These are phyloP conservation scores for Ganaspis sp. DNA, from an alignment of 1,140 invertebrate species.

Conservation along the genomic window DNA sequence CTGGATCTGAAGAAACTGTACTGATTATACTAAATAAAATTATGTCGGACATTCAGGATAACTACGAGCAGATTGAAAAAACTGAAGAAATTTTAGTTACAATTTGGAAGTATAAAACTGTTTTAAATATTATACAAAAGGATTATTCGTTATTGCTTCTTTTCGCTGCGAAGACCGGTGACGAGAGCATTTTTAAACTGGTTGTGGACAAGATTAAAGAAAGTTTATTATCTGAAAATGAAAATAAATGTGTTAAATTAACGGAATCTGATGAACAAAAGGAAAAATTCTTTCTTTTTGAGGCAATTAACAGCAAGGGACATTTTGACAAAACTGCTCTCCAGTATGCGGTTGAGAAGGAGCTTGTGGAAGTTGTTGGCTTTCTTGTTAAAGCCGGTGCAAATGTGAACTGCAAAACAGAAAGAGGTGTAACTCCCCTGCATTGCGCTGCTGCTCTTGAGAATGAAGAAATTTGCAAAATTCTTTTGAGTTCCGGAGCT, in stretches of 20 bases:
- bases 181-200: background rate
- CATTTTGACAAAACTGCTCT: background rate
- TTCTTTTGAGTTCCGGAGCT: background rate
- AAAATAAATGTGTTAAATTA: no score
- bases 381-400: background rate
- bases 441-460: background rate
- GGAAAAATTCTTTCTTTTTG: no score
- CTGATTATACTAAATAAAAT: background rate
- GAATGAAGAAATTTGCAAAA: background rate
- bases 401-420: background rate
- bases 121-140: background rate
- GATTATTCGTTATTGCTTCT: background rate
- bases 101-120: background rate
- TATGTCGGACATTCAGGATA: background rate
- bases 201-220: background rate
- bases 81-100: background rate
- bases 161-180: background rate
- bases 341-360: background rate
- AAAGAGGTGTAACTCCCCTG: background rate
- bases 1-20: background rate
- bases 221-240: background rate
- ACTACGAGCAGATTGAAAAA: background rate
- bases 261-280: no score
- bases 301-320: background rate
- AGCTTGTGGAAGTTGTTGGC: background rate